Percentiles rank a stretch among this genome's conserved stretches.
These are phyloP conservation scores for Xenus cinereus DNA, from an alignment of 2,113 vertebrate genomes.

Conservation along the genomic window DNA sequence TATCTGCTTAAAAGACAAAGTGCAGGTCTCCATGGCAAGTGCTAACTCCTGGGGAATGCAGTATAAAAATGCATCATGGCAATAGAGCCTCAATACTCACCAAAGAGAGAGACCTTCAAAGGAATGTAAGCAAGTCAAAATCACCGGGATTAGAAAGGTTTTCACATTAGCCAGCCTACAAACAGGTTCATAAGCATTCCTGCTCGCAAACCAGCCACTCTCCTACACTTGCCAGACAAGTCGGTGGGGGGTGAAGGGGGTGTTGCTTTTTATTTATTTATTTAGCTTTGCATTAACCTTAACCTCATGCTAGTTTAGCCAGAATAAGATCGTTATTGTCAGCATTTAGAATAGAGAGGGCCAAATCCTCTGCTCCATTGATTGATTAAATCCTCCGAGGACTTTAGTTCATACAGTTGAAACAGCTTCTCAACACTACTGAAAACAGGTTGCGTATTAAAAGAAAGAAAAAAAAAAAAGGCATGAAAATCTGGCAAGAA, in stretches of 20 bases:
- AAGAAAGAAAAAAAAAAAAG: background rate
- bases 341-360: background rate
- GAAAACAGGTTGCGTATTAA: background rate
- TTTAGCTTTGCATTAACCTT: constrained; percentile 20
- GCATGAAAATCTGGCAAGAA: background rate
- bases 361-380: background rate
- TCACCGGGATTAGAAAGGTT: constrained; percentile 40
- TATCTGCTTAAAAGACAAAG: constrained; percentile 84
- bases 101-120: constrained; percentile 55
- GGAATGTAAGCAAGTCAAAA: constrained; percentile 64
- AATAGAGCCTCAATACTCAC: constrained; percentile 27
- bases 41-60: constrained; percentile 69
- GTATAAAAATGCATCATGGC: constrained; percentile 66
- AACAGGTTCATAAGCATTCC: constrained; percentile 20
- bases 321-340: background rate
- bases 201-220: background rate
- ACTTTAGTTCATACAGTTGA: background rate
- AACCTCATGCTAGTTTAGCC: background rate
- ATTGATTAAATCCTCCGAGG: background rate
- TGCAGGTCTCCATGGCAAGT: constrained; percentile 74
- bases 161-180: constrained; percentile 8
- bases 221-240: background rate
- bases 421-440: background rate
- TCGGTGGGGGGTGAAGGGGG: rapidly evolving
- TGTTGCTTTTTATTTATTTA: constrained; percentile 4